Evolutionary conservation across 2,888 invertebrate species (phyloP).

Genomic region (Drosophila flavopinicola): DNA sequence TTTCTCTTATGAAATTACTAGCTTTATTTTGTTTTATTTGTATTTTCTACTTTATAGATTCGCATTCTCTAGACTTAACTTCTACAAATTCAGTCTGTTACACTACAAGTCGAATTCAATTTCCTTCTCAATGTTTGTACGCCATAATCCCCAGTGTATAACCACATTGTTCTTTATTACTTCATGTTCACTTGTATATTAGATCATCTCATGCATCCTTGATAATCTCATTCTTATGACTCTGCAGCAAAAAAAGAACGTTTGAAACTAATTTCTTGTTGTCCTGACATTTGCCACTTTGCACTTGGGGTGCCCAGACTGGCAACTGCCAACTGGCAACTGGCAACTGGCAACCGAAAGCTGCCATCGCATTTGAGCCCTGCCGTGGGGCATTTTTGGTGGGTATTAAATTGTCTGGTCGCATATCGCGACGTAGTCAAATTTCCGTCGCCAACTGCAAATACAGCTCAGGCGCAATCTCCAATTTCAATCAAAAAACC

Average conservation of each 20-base stretch:
- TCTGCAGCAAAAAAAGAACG: constrained; percentile 38
- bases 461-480: constrained; percentile 70
- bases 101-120: not conserved
- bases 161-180: not conserved
- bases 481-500: constrained; percentile 79
- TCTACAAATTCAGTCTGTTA: not conserved
- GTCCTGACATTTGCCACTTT: constrained; percentile 50
- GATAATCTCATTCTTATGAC: constrained; percentile 22
- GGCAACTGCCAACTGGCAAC: not conserved
- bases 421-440: constrained; percentile 73
- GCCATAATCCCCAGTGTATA: not conserved
- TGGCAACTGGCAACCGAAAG: constrained; percentile 27
- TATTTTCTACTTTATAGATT: not conserved
- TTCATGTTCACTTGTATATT: constrained; percentile 4
- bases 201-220: not conserved
- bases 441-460: constrained; percentile 71
- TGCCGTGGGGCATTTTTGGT: constrained; percentile 49
- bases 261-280: constrained; percentile 67
- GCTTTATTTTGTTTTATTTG: not conserved
- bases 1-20: too few relatives aligned
- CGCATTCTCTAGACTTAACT: not conserved
- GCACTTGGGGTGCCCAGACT: constrained; percentile 15
- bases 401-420: constrained; percentile 74
- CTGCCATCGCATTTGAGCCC: constrained; percentile 54
- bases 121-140: not conserved